phyloP scores from a whole-genome alignment of 1,140 invertebrate species.

The Tetragnatha versicolor region DNA sequence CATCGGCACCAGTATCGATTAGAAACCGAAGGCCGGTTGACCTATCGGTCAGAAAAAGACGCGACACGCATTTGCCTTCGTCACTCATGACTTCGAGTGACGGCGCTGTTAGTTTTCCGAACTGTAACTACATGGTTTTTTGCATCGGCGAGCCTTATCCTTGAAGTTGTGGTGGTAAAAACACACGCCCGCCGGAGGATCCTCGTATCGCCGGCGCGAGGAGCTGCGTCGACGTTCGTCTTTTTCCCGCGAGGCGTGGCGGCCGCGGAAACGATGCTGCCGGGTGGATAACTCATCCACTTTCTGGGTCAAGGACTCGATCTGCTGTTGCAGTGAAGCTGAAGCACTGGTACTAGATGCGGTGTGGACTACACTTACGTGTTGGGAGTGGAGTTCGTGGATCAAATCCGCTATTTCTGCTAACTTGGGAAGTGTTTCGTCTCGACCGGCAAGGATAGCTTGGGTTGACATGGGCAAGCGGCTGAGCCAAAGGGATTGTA shows the following conservation, averaged over 20 bases:
- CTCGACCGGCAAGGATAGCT: constrained; percentile 26
- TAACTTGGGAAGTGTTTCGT: constrained; percentile 10
- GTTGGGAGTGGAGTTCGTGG: background rate
- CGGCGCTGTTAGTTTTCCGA: constrained; percentile 24
- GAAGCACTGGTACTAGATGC: too few relatives aligned
- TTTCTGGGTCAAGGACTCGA: background rate
- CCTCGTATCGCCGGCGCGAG: constrained; percentile 59
- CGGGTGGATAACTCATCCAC: background rate
- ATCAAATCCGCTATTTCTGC: constrained; percentile 22
- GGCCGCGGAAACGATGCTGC: background rate
- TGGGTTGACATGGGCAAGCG: background rate
- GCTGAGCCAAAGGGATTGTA: constrained; percentile 16
- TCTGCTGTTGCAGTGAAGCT: background rate
- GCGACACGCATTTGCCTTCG: background rate
- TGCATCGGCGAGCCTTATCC: constrained; percentile 41
- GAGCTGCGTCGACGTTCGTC: background rate
- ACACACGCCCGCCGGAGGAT: background rate
- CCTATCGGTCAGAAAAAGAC: constrained; percentile 39
- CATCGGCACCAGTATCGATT: constrained; percentile 52
- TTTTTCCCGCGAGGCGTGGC: background rate
- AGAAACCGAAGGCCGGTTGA: constrained; percentile 24
- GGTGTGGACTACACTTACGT: background rate
- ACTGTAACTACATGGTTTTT: constrained; percentile 13
- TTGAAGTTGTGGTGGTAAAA: constrained; percentile 53
- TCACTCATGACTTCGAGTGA: background rate